Base-by-base conservation (phyloP, 1,140 invertebrate species). In the Venturia canescens region DNA sequence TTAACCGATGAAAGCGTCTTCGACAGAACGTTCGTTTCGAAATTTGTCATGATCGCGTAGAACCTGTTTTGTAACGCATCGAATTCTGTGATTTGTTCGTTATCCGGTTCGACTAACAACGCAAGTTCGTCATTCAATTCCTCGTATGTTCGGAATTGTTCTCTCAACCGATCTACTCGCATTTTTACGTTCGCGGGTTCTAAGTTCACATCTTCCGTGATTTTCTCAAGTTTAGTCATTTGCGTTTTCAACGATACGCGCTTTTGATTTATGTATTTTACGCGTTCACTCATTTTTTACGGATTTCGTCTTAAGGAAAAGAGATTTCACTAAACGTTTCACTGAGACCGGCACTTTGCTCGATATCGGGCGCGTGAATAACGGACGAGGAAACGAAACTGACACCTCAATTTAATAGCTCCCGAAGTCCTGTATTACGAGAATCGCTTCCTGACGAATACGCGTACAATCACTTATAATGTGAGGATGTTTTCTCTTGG, bases 251-350 rank as follows among this genome's bases (percentile, higher is more conserved):
- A 80, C 21, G 72, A 76, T 38, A 38, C 50, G 26, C 79, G 70
- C 60, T 80, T 80, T 72, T 80, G 79, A 80, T 80, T 74, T 50
- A 70, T 79, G 18, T 44, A 67, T 48, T 79, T 79, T 31, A 79
- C 34, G 34, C 77, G 77, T 11, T 44, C 18, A 29, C 2, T 18
- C 77, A 79, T n/a, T 79, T 69, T 69, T 48, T 18, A 79, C 31
- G 18, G 21, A 60, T 4, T 3, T n/a, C 18, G 57, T 23, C 4
- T n/a, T n/a, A n/a, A n/a, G n/a, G 57, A n/a, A n/a, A 23, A 60
- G 23, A n/a, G 16, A 60, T 60, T 60, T 21, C 57, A n/a, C 6
- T 3, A 21, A n/a, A 21, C 23, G 23, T 60, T 18, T n/a, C n/a
- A n/a, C n/a, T 21, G 57, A 60, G 3, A n/a, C 18, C 0, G 18